A percentile compares a stretch with the other conserved stretches of the same genome.
Evolutionary conservation across 2,113 vertebrate species (phyloP).

Genomic region (Phocoena sinus): DNA sequence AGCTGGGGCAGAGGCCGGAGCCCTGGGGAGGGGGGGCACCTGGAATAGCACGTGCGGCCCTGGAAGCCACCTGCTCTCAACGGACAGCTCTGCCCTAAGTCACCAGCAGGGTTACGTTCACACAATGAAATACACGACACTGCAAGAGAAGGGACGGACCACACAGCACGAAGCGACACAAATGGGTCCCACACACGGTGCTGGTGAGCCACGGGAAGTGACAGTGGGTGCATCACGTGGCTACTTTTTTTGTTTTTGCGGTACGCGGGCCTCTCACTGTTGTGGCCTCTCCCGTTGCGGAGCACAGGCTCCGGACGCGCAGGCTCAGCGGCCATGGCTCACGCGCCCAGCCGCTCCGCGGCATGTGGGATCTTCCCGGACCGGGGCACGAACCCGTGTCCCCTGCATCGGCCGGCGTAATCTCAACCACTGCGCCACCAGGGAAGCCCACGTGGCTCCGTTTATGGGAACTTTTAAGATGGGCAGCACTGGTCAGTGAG

Average conservation of each 20-base stretch:
- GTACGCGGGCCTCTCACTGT: no score
- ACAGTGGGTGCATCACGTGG: accelerated
- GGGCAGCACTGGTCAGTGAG: accelerated
- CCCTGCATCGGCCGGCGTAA: no score
- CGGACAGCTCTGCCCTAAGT: background rate
- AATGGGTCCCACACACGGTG: background rate
- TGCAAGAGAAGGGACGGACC: background rate
- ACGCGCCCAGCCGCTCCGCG: no score
- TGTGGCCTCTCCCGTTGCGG: no score
- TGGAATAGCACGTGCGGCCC: background rate
- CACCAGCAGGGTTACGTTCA: background rate
- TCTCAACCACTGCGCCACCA: no score
- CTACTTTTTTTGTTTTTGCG: no score
- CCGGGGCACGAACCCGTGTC: no score
- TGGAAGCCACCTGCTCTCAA: background rate
- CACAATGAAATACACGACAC: background rate
- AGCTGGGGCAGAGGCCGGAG: background rate
- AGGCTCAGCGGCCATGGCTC: no score
- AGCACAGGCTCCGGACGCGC: no score
- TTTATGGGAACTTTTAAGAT: background rate
- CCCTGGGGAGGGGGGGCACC: background rate
- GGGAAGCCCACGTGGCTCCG: background rate
- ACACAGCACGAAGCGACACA: background rate
- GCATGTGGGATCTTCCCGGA: no score
- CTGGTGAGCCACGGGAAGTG: accelerated